Evolutionary conservation across 2,888 invertebrate genomes (phyloP).

Genomic region (Xanthia togata): DNA sequence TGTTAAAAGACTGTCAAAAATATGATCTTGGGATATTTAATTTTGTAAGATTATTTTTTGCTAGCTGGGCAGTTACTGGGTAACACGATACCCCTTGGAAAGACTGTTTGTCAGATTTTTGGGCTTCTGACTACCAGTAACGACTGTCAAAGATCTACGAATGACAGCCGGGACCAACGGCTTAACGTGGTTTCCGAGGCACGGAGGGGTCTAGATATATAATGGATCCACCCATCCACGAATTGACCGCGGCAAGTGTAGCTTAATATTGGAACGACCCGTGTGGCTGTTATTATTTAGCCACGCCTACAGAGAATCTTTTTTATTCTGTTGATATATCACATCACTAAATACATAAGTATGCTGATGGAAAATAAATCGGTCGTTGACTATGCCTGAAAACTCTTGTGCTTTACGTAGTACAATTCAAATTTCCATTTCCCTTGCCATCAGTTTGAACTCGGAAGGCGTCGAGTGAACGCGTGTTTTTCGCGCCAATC

Average conservation of each 20-base stretch:
- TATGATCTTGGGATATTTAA: too few relatives aligned
- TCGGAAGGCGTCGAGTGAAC: slow-evolving; percentile 41
- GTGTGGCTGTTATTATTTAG: not conserved
- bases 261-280: not conserved
- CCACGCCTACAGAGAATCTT: not conserved
- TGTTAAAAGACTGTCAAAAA: too few relatives aligned
- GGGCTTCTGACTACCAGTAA: too few relatives aligned
- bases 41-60: too few relatives aligned
- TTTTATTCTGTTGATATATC: slow-evolving; percentile 15
- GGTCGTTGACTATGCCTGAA: slow-evolving; percentile 38
- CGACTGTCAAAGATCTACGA: not conserved
- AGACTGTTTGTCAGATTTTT: not conserved
- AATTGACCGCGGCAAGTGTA: not conserved
- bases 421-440: slow-evolving; percentile 56
- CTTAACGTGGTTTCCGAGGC: not conserved
- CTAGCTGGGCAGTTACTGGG: too few relatives aligned
- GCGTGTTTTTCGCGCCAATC: slow-evolving; percentile 40
- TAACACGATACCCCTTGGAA: too few relatives aligned
- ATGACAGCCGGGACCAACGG: not conserved
- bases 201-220: not conserved
- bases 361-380: slow-evolving; percentile 49
- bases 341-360: slow-evolving; percentile 32
- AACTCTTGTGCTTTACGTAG: slow-evolving; percentile 11
- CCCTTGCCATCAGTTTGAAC: slow-evolving; percentile 51
- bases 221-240: not conserved